A percentile compares a stretch with the other conserved stretches of the same genome.
These are phyloP conservation scores for Euschistus heros DNA, from an alignment of 1,140 invertebrate species.

Conservation along the genomic window DNA sequence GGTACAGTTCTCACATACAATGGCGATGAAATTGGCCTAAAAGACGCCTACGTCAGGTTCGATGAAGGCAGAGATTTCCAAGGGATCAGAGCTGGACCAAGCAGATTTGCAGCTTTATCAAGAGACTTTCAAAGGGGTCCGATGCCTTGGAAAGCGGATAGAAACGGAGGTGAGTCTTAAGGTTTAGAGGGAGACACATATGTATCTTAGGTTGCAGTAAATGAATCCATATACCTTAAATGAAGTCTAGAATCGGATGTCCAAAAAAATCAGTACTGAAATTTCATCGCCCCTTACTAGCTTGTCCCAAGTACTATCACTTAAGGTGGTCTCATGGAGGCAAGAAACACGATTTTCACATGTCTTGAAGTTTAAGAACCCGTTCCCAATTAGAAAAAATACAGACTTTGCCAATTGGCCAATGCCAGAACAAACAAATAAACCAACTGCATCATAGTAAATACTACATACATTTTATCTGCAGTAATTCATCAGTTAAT, in stretches of 20 bases:
- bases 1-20: conserved; percentile 40
- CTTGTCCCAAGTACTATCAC: no score
- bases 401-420: no score
- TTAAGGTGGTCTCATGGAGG: no score
- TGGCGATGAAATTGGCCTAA: conserved; percentile 40
- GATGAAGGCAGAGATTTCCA: conserved; percentile 42
- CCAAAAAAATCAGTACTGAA: no score
- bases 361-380: no score
- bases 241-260: not conserved
- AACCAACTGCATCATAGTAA: not conserved
- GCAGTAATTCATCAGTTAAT: not conserved
- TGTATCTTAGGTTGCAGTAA: not conserved
- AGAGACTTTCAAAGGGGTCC: conserved; percentile 37
- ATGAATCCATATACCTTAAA: not conserved
- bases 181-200: not conserved
- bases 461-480: not conserved
- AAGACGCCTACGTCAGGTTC: conserved; percentile 43
- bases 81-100: conserved; percentile 33
- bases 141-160: conserved; percentile 54
- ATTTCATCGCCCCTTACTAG: no score
- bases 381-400: no score
- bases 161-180: conserved; percentile 43
- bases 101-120: conserved; percentile 35
- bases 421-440: not conserved
- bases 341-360: no score